Evolutionary conservation across 1,140 invertebrate genomes (phyloP), one percentile per base, ranked within the genome.

Genomic region (Hyposmocoma kahamanoa): DNA sequence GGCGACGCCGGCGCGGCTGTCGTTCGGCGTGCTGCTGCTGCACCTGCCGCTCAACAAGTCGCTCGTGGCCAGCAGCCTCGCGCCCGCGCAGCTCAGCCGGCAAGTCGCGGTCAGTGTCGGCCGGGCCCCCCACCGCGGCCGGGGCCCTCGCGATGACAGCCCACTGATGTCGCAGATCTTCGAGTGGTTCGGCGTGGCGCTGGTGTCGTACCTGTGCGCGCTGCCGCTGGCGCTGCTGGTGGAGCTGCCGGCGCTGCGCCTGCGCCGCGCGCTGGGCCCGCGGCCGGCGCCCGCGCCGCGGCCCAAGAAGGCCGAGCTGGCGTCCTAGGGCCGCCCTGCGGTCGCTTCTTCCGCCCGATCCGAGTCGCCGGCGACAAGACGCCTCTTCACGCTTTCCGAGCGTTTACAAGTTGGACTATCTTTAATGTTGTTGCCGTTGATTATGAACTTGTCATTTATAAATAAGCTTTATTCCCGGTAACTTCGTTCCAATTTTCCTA

Each of bases 1-100:
- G 69, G 41, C 55, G 43, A 41, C 51, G 44, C 44, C 47, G 47
- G 75, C 80, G 56, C 68, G 75, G 49, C 71, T 84, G 45, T 76
- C 75, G 5, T 81, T 76, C 60, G 75, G 75, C 30, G 77, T 72
- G 38, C 66, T 81, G 39, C 59, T 84, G 56, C 60, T 81, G 56
- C 77, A 84, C 60, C 68, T 84, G 59, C 67, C 72, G 15, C 50
- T 81, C 52, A 74, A 81, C 67, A 81, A 76, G 56, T 51, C 66
- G 22, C 51, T 73, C 53, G 56, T 80, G 18, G 80, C 67, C 15
- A 50, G 63, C 4, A 51, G 71, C 0, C 59, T 62, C 9, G 48
- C 58, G 24, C 65, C 71, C 13, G 50, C 58, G 15, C 64, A 75
- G 51, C 50, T 83, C 21, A 71, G 72, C 56, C 42, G 75, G 9